phyloP scores from a whole-genome alignment of 37 sponge, comb jelly and placozoan genomes.

The Aplysina aerophoba region DNA sequence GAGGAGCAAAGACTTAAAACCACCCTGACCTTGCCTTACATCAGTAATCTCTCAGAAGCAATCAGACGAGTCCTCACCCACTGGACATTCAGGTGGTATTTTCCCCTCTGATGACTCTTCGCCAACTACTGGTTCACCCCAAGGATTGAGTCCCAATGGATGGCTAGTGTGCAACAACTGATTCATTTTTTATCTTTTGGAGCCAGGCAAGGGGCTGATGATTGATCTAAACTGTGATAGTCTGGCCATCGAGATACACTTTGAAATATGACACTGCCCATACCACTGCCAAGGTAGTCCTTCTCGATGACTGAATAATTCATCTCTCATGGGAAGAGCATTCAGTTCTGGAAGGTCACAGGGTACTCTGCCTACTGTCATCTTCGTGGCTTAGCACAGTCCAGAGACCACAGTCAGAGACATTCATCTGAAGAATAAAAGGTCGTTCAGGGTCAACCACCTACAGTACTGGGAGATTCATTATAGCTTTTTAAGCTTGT shows the following conservation, averaged over 20 bases:
- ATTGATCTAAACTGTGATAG: constrained; percentile 20
- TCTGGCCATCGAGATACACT: constrained; percentile 1
- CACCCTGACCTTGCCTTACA: no score
- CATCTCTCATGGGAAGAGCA: constrained; percentile 13
- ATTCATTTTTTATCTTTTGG: neutral
- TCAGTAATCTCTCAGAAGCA: no score
- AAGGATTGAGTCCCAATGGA: no score
- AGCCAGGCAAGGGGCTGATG: constrained; percentile 36
- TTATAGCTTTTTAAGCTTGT: neutral
- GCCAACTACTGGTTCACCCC: no score
- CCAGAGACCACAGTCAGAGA: constrained; percentile 50
- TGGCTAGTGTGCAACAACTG: no score
- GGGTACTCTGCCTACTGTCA: constrained; percentile 19
- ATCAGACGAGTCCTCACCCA: no score
- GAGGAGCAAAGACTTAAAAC: no score
- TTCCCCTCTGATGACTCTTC: no score
- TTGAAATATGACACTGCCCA: neutral
- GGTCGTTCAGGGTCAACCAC: constrained; percentile 28
- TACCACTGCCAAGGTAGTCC: constrained; percentile 38
- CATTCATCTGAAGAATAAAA: constrained; percentile 52
- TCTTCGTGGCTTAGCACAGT: constrained; percentile 45
- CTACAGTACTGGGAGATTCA: constrained; percentile 38
- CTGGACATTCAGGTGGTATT: no score
- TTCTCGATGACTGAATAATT: constrained; percentile 32
- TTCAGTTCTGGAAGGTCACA: constrained; percentile 25